A percentile compares a stretch with the other conserved stretches of the same genome.
These are phyloP conservation scores for Gasteruption jaculator DNA, from an alignment of 2,888 invertebrate genomes.

Conservation along the genomic window DNA sequence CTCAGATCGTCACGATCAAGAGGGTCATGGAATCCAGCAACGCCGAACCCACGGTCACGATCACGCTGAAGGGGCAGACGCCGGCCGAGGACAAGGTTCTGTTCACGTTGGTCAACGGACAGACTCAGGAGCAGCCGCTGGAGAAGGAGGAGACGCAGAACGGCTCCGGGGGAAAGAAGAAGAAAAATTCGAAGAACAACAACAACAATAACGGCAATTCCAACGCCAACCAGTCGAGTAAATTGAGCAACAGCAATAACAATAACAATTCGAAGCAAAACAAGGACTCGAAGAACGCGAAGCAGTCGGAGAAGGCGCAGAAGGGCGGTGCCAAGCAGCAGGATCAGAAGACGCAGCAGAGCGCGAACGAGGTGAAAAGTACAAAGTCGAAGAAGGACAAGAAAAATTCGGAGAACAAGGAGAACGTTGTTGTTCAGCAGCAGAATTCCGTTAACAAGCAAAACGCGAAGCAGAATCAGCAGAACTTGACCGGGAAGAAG, in stretches of 20 bases:
- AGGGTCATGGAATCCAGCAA: constrained; percentile 64
- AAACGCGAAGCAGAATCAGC: constrained; percentile 27
- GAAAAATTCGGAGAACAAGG: constrained; percentile 42
- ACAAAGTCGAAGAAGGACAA: constrained; percentile 44
- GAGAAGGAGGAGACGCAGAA: constrained; percentile 33
- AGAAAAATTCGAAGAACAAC: constrained; percentile 34
- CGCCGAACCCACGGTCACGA: constrained; percentile 70
- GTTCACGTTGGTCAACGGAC: constrained; percentile 66
- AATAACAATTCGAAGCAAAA: constrained; percentile 23
- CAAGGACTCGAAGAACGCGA: constrained; percentile 30
- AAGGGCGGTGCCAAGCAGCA: constrained; percentile 34
- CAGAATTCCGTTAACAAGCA: constrained; percentile 30
- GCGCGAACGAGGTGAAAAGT: constrained; percentile 29
- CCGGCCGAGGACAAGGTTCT: constrained; percentile 71
- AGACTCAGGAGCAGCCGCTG: constrained; percentile 43
- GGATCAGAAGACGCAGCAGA: constrained; percentile 28
- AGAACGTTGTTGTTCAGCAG: constrained; percentile 33
- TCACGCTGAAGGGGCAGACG: constrained; percentile 70
- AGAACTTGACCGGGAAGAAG: constrained; percentile 25
- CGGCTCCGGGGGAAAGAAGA: constrained; percentile 39
- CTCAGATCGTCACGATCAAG: constrained; percentile 64
- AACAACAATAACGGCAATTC: constrained; percentile 31
- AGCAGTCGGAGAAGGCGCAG: constrained; percentile 32
- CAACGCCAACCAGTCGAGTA: constrained; percentile 23
- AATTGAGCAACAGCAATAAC: constrained; percentile 27